Percentiles rank a stretch among this genome's conserved stretches.
Conservation (phyloP, 2,113 vertebrate genomes). For the Bujurquina vittata region DNA sequence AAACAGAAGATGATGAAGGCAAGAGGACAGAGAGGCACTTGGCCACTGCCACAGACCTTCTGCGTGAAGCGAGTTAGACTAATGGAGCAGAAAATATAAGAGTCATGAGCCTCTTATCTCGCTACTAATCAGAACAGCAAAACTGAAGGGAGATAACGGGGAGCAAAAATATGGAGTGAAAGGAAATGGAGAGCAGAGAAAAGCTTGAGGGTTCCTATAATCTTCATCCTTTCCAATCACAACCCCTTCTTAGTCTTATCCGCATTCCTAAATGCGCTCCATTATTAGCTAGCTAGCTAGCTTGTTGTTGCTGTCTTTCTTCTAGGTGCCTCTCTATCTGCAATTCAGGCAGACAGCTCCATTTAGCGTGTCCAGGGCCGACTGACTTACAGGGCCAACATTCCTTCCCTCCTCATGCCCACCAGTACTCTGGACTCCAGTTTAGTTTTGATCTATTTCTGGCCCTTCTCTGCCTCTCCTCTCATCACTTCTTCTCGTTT, state of each 20-base stretch:
- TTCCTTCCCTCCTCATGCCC: constrained; percentile 44
- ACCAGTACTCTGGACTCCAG: constrained; percentile 38
- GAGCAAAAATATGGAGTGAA: constrained; percentile 22
- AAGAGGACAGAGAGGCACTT: constrained; percentile 12
- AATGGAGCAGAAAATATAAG: constrained; percentile 76
- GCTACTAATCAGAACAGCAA: constrained; percentile 55
- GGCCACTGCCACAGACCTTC: constrained; percentile 41
- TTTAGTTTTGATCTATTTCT: constrained; percentile 73
- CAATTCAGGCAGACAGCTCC: constrained; percentile 51
- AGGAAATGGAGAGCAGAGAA: constrained; percentile 24
- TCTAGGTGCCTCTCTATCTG: constrained; percentile 40
- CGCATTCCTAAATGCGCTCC: constrained; percentile 48
- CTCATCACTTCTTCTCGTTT: constrained; percentile 68
- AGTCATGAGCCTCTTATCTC: constrained; percentile 65
- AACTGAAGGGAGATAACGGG: constrained; percentile 40
- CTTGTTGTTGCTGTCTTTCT: constrained; percentile 21
- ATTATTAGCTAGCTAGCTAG: constrained; percentile 51
- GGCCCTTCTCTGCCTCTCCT: constrained; percentile 52
- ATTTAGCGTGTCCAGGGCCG: constrained; percentile 49
- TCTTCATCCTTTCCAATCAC: constrained; percentile 54
- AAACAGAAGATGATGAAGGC: constrained; percentile 28
- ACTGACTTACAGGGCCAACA: constrained; percentile 42
- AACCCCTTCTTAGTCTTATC: constrained; percentile 52
- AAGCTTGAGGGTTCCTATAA: constrained; percentile 50
- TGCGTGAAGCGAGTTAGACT: constrained; percentile 52